phyloP scores from a whole-genome alignment of 2,888 invertebrate species.

The Trissolcus brochymenae region DNA sequence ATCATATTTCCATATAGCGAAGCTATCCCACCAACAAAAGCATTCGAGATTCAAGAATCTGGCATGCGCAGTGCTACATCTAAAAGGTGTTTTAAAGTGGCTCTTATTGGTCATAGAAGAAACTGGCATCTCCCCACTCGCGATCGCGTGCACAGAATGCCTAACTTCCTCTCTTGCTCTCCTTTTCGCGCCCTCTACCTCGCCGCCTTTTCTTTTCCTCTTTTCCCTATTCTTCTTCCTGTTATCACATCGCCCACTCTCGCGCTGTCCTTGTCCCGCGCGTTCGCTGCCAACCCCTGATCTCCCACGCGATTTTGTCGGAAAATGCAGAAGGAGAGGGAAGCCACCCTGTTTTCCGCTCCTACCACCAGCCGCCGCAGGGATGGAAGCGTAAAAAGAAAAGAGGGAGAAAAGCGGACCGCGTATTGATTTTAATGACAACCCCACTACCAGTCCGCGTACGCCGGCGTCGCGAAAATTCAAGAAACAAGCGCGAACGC shows the following conservation, averaged over 20 bases:
- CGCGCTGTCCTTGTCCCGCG: slow-evolving; percentile 63
- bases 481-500: slow-evolving; percentile 70
- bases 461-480: slow-evolving; percentile 61
- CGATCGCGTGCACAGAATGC: slow-evolving; percentile 67
- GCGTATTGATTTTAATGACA: slow-evolving; percentile 77
- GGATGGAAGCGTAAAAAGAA: slow-evolving; percentile 58
- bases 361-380: slow-evolving; percentile 52
- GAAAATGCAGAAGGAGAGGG: slow-evolving; percentile 15
- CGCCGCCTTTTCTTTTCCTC: slow-evolving; percentile 59
- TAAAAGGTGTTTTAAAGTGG: slow-evolving; percentile 73
- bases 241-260: slow-evolving; percentile 58
- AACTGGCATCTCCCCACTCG: slow-evolving; percentile 62
- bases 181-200: slow-evolving; percentile 28
- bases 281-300: slow-evolving; percentile 32
- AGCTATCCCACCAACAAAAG: slow-evolving; percentile 60
- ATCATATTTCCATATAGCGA: slow-evolving; percentile 72
- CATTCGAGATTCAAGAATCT: slow-evolving; percentile 68
- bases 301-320: slow-evolving; percentile 38
- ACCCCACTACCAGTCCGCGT: slow-evolving; percentile 64
- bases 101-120: slow-evolving; percentile 75
- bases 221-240: slow-evolving; percentile 60
- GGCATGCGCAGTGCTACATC: slow-evolving; percentile 67
- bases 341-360: slow-evolving; percentile 26
- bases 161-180: slow-evolving; percentile 63
- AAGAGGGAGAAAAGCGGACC: slow-evolving; percentile 67